phyloP scores from a whole-genome alignment of 2,113 vertebrate species.

The Hyaena hyaena region DNA sequence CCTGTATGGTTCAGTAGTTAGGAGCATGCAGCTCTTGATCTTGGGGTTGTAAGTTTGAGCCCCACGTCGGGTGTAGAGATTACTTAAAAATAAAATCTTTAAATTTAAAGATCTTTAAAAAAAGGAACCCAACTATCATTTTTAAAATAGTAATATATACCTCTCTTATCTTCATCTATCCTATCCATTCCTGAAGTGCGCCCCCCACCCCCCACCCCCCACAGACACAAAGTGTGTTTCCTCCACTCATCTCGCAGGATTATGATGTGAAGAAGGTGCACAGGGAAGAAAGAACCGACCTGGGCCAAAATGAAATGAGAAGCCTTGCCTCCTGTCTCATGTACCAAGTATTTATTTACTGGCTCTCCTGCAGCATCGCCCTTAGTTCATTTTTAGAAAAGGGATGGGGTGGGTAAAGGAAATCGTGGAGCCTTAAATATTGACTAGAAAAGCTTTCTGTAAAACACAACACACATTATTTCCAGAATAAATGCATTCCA shows the following conservation, averaged over 20 bases:
- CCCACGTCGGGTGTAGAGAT: no score
- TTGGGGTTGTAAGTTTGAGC: no score
- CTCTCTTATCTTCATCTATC: background rate
- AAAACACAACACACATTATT: constrained; percentile 57
- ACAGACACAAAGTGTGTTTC: background rate
- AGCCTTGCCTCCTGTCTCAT: background rate
- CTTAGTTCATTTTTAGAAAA: constrained; percentile 26
- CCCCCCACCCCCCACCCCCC: no score
- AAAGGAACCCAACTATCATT: background rate
- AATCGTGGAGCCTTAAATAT: constrained; percentile 47
- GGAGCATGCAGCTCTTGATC: no score
- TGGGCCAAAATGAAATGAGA: background rate
- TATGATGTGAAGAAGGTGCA: background rate
- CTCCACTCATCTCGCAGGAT: background rate
- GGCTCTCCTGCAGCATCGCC: constrained; percentile 38
- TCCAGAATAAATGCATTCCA: constrained; percentile 27
- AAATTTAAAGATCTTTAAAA: no score
- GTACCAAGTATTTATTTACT: background rate
- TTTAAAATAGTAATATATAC: background rate
- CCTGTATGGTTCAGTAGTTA: no score
- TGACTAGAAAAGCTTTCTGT: constrained; percentile 64
- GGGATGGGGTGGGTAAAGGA: background rate
- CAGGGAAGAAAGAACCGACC: background rate
- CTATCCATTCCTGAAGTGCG: background rate
- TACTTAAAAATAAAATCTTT: background rate